Evolutionary conservation across 2,113 vertebrate species (phyloP).

Genomic region (Colaptes auratus): DNA sequence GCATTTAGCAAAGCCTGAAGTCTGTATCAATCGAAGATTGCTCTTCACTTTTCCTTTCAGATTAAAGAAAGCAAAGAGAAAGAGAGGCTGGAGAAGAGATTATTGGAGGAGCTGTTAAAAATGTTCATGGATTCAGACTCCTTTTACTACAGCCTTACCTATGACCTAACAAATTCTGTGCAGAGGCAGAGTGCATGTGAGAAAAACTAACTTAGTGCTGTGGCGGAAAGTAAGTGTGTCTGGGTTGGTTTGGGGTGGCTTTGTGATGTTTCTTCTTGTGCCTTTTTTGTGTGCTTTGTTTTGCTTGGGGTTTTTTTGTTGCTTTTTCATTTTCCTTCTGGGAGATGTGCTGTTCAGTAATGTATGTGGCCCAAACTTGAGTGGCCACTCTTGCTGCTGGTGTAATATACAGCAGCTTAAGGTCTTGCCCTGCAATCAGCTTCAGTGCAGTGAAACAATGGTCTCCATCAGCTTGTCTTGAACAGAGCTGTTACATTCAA

Average conservation of each 20-base stretch:
- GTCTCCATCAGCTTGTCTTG: not conserved
- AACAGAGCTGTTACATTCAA: not conserved
- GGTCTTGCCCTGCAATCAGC: not conserved
- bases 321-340: not conserved
- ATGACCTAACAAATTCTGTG: constrained; percentile 94
- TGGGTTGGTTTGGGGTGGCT: not conserved
- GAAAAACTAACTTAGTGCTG: constrained; percentile 75
- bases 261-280: not conserved
- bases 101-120: constrained; percentile 94
- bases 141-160: constrained; percentile 95
- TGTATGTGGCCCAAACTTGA: not conserved
- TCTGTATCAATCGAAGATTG: not conserved
- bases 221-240: constrained; percentile 86
- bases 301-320: not conserved
- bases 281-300: too few relatives aligned
- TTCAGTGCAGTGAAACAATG: not conserved
- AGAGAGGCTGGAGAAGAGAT: constrained; percentile 89
- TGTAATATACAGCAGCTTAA: not conserved
- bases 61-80: constrained; percentile 97
- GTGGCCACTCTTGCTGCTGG: not conserved
- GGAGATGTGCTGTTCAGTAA: fast-evolving
- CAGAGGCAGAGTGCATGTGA: constrained; percentile 88
- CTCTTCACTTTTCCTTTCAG: constrained; percentile 61
- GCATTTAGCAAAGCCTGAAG: not conserved
- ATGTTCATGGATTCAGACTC: constrained; percentile 98